A percentile compares a stretch with the other conserved stretches of the same genome.
Conservation (phyloP, 1,140 invertebrate species). For the Calephelis nemesis region DNA sequence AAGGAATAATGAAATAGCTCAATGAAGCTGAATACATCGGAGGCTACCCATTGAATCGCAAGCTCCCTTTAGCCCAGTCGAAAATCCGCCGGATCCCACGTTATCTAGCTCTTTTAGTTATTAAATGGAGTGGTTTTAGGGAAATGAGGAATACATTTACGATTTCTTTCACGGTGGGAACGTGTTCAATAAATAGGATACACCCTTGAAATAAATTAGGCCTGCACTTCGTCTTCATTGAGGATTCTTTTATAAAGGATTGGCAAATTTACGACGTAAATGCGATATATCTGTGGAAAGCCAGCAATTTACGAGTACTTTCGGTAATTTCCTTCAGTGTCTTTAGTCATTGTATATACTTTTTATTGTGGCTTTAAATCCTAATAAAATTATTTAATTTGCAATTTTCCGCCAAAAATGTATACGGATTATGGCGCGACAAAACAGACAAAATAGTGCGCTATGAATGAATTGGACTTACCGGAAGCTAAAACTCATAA, state of each 20-base stretch:
- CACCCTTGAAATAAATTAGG: conserved; percentile 56
- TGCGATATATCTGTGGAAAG: not conserved
- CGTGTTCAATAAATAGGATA: conserved; percentile 64
- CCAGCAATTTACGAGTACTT: not conserved
- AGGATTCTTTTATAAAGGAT: conserved; percentile 47
- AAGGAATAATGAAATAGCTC: conserved; percentile 32
- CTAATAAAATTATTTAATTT: too few species aligned
- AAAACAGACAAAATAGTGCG: too few species aligned
- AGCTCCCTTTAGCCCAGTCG: conserved; percentile 43
- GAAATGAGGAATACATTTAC: conserved; percentile 59
- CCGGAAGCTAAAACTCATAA: too few species aligned
- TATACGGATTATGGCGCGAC: too few species aligned
- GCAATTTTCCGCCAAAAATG: too few species aligned
- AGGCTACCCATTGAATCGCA: conserved; percentile 50
- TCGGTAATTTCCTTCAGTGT: too few species aligned
- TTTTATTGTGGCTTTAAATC: too few species aligned
- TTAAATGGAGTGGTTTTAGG: conserved; percentile 74
- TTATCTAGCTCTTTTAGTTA: conserved; percentile 69
- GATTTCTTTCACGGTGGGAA: conserved; percentile 44
- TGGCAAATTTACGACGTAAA: not conserved
- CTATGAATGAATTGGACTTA: too few species aligned
- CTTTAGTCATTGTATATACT: too few species aligned
- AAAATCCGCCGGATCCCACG: conserved; percentile 67
- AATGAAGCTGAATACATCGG: conserved; percentile 52
- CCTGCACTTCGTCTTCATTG: conserved; percentile 63